Base-by-base conservation (phyloP, 2,113 vertebrate genomes). In the Grallaria varia region DNA sequence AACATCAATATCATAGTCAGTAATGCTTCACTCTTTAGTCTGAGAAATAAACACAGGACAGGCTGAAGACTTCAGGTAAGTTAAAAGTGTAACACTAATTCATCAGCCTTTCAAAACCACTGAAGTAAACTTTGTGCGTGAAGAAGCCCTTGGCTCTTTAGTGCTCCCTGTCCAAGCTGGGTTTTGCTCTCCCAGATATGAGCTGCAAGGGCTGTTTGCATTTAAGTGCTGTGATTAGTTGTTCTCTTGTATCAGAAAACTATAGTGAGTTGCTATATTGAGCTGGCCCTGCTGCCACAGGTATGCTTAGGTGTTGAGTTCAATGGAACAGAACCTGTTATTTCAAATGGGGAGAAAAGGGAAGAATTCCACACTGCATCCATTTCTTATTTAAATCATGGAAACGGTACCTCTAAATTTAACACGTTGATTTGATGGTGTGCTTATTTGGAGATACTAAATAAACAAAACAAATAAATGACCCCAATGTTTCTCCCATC, bases 341-440 rank as follows among this genome's bases (percentile, higher is more conserved):
- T 50, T 85, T 77, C 44, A 80, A 53, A n/a, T 62, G 40, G 60
- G 44, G n/a, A 79, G 81, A 68, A 56, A 89, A 45, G 49, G 73
- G 68, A 90, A 82, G 73, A 89, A 95, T 93, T 79, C 69, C 21
- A 37, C 10, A 2, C 55, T n/a, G 40, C 60, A 45, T 75, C 63
- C 52, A 14, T 44, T n/a, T 91, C 68, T 82, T 60, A 23, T 55
- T 91, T 73, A 84, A 94, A 82, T 14, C 42, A 14, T 79, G 71
- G 45, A 62, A 71, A 30, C 8, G 14, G 31, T 55, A n/a, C 25
- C 16, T 87, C 53, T 45, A 53, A 64, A 35, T 67, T 87, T 53
- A 84, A 64, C 22, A 23, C 0, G 0, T 3, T 85, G 39, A 50
- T 71, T 56, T 30, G 23, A 58, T 37, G 21, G 50, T 1, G 1